Conservation (phyloP, 2,797 vertebrate species). For the Cryptoblepharus egeriae region DNA sequence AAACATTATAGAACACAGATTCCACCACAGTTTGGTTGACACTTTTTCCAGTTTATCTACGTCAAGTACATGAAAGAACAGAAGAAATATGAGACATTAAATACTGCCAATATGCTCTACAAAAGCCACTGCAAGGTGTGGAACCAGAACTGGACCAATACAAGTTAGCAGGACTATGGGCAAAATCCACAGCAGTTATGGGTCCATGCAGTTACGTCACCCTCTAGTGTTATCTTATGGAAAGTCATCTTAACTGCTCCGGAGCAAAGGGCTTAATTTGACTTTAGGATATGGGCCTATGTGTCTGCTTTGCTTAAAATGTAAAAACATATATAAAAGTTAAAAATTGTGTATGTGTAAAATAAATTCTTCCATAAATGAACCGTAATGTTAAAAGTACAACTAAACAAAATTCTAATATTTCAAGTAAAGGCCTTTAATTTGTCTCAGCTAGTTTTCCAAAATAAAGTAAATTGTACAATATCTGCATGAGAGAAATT, state of each 20-base stretch:
- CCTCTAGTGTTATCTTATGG: no score
- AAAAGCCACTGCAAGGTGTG: neutral
- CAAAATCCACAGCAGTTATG: no score
- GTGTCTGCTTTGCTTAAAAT: no score
- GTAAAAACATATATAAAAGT: no score
- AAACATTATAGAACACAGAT: neutral
- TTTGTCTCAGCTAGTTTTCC: neutral
- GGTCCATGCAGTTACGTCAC: no score
- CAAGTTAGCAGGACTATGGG: neutral
- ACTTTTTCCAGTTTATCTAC: neutral
- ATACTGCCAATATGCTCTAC: neutral
- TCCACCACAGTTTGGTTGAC: neutral
- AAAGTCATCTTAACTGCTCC: no score
- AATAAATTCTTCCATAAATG: no score
- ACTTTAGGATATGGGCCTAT: no score
- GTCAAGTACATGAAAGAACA: neutral
- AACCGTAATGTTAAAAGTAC: neutral
- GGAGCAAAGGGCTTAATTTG: no score
- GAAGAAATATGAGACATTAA: no score
- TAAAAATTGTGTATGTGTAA: neutral
- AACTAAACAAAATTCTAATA: neutral
- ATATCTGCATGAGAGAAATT: neutral
- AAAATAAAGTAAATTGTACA: neutral
- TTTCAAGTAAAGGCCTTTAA: neutral
- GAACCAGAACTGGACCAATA: neutral